Evolutionary conservation across 1,140 invertebrate species (phyloP).

Genomic region (Meteorus sp.): DNA sequence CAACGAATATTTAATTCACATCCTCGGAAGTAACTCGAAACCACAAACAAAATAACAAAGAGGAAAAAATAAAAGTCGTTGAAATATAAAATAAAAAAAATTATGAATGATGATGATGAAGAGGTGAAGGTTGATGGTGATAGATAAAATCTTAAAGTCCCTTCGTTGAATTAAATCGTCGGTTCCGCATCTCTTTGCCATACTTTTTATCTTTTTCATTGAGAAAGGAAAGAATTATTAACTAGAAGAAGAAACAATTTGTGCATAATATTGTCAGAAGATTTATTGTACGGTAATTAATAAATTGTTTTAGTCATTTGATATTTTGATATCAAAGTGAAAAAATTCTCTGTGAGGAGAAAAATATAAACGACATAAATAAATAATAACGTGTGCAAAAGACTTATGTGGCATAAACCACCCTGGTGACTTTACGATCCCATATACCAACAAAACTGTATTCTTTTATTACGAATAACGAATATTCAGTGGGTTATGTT

Average conservation of each 20-base stretch:
- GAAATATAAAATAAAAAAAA: background rate
- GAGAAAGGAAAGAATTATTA: no score
- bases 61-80: background rate
- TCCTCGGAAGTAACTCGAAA: constrained; percentile 19
- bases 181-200: no score
- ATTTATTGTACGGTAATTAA: no score
- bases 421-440: constrained; percentile 47
- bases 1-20: background rate
- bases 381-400: background rate
- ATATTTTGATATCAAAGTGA: no score
- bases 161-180: no score
- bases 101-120: constrained; percentile 17
- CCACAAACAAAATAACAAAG: constrained; percentile 2
- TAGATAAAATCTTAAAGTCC: constrained; percentile 8
- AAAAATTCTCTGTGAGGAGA: no score
- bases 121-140: background rate
- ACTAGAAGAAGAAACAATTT: no score
- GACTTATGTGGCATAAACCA: constrained; percentile 36
- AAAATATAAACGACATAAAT: no score
- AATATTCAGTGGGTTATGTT: constrained; percentile 21
- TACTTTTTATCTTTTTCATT: no score
- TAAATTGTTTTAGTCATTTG: no score
- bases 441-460: constrained; percentile 47
- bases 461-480: constrained; percentile 53
- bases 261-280: no score